Conservation (phyloP, 2,888 invertebrate species). For the Lasioglossum figueresi region DNA sequence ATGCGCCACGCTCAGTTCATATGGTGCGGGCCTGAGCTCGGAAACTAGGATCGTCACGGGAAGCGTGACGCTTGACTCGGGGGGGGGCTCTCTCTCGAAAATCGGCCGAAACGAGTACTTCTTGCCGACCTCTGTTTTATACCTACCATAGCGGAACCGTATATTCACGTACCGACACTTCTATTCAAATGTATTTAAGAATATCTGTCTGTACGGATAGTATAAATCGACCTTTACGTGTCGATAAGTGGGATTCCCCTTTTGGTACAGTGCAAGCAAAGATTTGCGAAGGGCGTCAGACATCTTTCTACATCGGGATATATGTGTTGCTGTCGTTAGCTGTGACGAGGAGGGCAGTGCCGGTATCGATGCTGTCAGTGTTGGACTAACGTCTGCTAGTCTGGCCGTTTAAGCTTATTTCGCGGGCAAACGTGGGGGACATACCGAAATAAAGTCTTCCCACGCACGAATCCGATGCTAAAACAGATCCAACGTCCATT, state of each 20-base stretch:
- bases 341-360: constrained; percentile 28
- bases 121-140: too few species aligned
- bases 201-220: too few species aligned
- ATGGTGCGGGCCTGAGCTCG: too few species aligned
- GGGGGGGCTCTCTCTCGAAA: too few species aligned
- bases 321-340: constrained; percentile 26
- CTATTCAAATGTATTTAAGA: too few species aligned
- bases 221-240: too few species aligned
- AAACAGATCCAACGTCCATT: constrained; percentile 81
- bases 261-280: constrained; percentile 8
- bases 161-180: too few species aligned
- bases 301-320: constrained; percentile 33
- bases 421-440: constrained; percentile 75
- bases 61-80: too few species aligned
- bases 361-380: constrained; percentile 59
- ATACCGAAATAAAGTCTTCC: constrained; percentile 82
- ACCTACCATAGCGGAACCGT: too few species aligned
- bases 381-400: constrained; percentile 52
- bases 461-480: constrained; percentile 82
- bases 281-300: constrained; percentile 25
- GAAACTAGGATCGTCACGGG: too few species aligned
- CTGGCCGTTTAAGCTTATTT: constrained; percentile 73
- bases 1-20: too few species aligned
- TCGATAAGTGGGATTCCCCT: constrained; percentile 24
- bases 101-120: too few species aligned